Evolutionary conservation across 2,113 vertebrate species (phyloP), one percentile per base, ranked within the genome.

Genomic region (Verasper variegatus): DNA sequence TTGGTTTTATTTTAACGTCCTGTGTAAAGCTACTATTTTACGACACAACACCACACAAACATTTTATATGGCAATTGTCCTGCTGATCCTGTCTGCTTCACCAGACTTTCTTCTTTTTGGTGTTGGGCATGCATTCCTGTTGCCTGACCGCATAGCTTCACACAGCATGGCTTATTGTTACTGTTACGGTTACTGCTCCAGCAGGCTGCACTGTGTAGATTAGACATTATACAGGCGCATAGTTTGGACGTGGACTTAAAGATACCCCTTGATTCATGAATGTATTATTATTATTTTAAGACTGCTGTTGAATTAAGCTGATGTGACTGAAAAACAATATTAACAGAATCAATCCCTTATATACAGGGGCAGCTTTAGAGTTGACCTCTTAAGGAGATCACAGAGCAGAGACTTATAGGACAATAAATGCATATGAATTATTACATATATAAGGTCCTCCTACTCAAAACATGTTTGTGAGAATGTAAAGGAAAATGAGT

Each of bases 401-500:
- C 55, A 71, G 40, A 60, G 60, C 14, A 51, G 24, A 83, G 31
- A 83, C 67, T 74, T 70, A 70, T 2, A 62, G 27, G 10, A 57
- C 21, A 42, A 4, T 58, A 62, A 55, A 71, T 74, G 37, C 24
- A 17, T 18, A 66, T 55, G 26, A 54, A 45, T 75, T 51, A 78
- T 72, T 23, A 65, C 24, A 40, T 9, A n/a, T 1, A 54, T 56
- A 56, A 0, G 2, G 17, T 61, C 9, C 8, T 26, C 55, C 21
- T 61, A 63, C 27, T 73, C 40, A 75, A 78, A 80, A 80, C 76
- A 86, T 80, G 76, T 80, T 74, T 83, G 72, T 80, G 71, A 4
- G 54, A 52, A 68, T 67, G 47, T 37, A 26, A 45, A 55, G 18
- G 14, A 10, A 21, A 24, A 51, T 65, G 14, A 51, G 17, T 13